Evolutionary conservation across 2,797 vertebrate genomes (phyloP).

Genomic region (Syndactyla subalaris): DNA sequence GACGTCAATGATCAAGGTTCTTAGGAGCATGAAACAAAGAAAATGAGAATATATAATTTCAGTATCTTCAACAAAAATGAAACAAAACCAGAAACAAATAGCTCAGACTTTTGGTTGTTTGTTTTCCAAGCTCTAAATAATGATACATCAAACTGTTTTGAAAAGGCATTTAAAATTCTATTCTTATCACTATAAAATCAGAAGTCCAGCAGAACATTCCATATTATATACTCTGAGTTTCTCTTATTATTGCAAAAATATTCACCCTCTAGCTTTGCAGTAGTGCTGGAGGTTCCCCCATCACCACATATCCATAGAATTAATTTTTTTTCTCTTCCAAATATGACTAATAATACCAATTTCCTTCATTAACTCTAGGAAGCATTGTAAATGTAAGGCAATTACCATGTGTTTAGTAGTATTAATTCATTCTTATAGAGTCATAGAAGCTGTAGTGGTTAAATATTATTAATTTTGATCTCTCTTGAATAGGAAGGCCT

Average conservation of each 20-base stretch:
- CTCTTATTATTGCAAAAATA: background rate
- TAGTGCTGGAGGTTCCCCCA: background rate
- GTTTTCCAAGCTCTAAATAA: background rate
- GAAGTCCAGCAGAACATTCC: background rate
- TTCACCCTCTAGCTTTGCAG: background rate
- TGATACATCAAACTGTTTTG: background rate
- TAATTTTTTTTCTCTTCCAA: background rate
- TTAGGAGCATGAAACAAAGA: background rate
- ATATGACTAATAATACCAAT: background rate
- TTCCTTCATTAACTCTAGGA: background rate
- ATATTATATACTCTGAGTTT: background rate
- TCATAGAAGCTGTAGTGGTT: background rate
- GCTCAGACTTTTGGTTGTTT: background rate
- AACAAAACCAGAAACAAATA: background rate
- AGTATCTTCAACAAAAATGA: background rate
- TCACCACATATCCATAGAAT: rapidly evolving
- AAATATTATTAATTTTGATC: slow-evolving; percentile 10
- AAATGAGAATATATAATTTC: background rate
- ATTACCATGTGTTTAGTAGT: background rate
- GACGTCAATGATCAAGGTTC: background rate
- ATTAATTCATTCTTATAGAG: background rate
- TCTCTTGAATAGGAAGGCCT: background rate
- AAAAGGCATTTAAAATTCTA: background rate
- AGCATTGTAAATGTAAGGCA: background rate
- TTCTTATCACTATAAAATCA: background rate